Evolutionary conservation across 2,888 invertebrate species (phyloP), one percentile per base, ranked within the genome.

Genomic region (Ophioninae sp.): DNA sequence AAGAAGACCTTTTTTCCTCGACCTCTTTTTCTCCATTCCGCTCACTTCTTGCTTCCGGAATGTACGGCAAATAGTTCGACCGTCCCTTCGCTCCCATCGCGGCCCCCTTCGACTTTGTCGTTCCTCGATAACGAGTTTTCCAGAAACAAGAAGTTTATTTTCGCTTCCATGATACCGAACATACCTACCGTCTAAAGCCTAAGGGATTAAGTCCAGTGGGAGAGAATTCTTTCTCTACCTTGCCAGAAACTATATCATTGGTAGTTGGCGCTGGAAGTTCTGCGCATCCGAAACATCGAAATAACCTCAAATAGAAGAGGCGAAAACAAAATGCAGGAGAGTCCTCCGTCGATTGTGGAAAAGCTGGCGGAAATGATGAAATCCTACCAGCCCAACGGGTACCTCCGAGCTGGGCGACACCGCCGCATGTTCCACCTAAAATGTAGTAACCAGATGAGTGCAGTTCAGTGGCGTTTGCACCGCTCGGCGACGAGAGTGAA

Each of bases 291-390:
- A 58, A 23, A 67, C 72, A 51, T 56, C 68, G 72, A 63, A 83
- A 83, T 80, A 37, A 74, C 77, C 64, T 37, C 22, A 37, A 76
- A 77, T 61, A 71, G 77, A 83, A 69, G 44, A 41, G 23, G 5
- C 9, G 2, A 63, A 72, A 64, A 41, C 22, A 72, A 79, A 72
- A 41, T 23, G 61, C 61, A 51, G 71, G 65, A 64, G 41, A 83
- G 81, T 44, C 78, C 41, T 41, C 22, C 22, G 69, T 6, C n/a
- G 69, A 20, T 56, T 58, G 30, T 67, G 80, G 59, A 71, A 84
- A 81, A 84, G 81, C 83, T 84, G 78, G 83, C 81, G 83, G 83
- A 84, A 84, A 79, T 84, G 81, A 81, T 84, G 83, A 84, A 81
- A 81, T 65, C 56, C 81, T 65, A 71, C 78, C 78, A 71, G 59